Evolutionary conservation across 2,113 vertebrate genomes (phyloP).

Genomic region (Calyptomena viridis): DNA sequence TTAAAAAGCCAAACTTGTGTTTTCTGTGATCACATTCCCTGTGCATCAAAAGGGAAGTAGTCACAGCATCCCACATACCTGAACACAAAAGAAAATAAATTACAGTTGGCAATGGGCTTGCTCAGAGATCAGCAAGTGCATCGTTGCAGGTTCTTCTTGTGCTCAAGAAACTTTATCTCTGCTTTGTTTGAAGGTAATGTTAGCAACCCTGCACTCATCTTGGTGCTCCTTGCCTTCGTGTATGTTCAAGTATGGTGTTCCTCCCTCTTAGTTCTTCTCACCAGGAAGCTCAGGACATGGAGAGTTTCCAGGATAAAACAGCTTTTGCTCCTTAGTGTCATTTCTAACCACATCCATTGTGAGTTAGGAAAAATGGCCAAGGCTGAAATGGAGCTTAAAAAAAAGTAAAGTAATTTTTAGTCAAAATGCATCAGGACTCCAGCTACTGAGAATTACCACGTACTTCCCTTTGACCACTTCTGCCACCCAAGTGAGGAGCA

Average conservation of each 20-base stretch:
- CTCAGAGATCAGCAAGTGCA: background rate
- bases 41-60: background rate
- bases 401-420: background rate
- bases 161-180: background rate
- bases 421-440: background rate
- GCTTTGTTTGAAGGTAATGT: background rate
- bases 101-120: background rate
- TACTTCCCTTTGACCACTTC: background rate
- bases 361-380: background rate
- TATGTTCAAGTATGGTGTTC: background rate
- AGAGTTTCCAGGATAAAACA: background rate
- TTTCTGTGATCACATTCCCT: background rate
- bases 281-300: background rate
- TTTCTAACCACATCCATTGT: background rate
- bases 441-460: fast-evolving
- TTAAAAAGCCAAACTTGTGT: background rate
- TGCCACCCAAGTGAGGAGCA: fast-evolving
- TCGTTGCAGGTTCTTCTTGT: background rate
- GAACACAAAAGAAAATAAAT: background rate
- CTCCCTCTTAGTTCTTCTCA: background rate
- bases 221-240: background rate
- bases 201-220: background rate
- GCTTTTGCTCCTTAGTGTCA: background rate
- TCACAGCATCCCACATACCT: background rate
- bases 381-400: background rate